phyloP scores from a whole-genome alignment of 2,113 vertebrate genomes.

The Cyanistes caeruleus region DNA sequence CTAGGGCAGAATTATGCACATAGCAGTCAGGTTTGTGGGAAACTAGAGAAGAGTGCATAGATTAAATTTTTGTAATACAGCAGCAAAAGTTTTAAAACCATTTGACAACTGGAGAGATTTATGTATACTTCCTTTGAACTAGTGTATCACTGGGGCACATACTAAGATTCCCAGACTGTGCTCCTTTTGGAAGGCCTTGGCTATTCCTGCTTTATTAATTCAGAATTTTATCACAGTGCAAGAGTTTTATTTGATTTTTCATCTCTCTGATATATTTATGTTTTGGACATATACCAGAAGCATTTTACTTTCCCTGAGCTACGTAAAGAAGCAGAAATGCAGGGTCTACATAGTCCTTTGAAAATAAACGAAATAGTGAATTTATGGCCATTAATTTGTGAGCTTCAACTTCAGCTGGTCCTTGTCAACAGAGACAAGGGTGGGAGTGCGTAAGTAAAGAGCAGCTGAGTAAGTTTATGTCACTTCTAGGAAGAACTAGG shows the following conservation, averaged over 20 bases:
- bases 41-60: fast-evolving
- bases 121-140: not conserved
- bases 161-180: not conserved
- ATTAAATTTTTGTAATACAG: not conserved
- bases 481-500: not conserved
- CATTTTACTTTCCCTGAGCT: not conserved
- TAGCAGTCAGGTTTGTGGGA: not conserved
- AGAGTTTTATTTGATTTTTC: not conserved
- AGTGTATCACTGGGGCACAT: not conserved
- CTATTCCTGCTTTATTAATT: not conserved
- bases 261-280: not conserved
- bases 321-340: not conserved
- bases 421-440: not conserved
- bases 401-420: not conserved
- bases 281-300: not conserved
- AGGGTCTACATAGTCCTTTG: not conserved
- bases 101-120: not conserved
- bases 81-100: not conserved
- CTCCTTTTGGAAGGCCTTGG: not conserved
- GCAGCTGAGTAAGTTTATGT: not conserved
- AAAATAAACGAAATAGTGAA: not conserved
- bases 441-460: not conserved
- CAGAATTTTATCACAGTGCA: not conserved
- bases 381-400: not conserved
- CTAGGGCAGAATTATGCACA: not conserved